Evolutionary conservation across 2,113 vertebrate species (phyloP).

Genomic region (Malurus elegans): DNA sequence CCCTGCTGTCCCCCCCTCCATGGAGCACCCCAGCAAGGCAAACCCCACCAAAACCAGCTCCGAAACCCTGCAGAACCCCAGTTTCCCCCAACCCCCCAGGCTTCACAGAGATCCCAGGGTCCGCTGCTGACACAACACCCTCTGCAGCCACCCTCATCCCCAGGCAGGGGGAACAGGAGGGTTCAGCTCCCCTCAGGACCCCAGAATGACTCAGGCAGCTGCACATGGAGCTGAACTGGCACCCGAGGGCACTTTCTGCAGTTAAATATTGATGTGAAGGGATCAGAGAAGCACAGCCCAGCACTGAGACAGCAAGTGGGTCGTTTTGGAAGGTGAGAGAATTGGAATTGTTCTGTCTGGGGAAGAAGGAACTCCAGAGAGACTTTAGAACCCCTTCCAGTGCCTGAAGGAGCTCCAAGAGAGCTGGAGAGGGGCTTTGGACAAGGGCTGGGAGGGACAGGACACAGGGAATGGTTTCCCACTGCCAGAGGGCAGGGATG

Average conservation of each 20-base stretch:
- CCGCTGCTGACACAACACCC: not conserved
- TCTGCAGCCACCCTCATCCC: too few species aligned
- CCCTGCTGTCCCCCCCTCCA: not conserved
- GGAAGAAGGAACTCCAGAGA: not conserved
- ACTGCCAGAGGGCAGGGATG: not conserved
- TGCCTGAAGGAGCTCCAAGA: not conserved
- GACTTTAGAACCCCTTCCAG: not conserved
- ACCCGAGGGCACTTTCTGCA: not conserved
- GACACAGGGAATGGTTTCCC: not conserved
- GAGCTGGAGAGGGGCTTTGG: not conserved
- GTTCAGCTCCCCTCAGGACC: not conserved
- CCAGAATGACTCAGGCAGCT: not conserved
- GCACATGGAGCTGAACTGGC: too few species aligned
- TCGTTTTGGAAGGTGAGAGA: not conserved
- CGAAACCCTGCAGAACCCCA: accelerated
- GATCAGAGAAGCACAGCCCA: not conserved
- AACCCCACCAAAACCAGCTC: not conserved
- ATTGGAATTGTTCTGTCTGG: not conserved
- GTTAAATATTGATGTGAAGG: not conserved
- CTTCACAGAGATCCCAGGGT: accelerated
- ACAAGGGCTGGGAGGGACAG: not conserved
- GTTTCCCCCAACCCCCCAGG: not conserved
- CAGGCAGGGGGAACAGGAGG: not conserved
- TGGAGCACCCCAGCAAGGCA: not conserved
- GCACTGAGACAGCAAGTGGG: not conserved